These are phyloP conservation scores for Calliphora vicina DNA, from an alignment of 1,140 invertebrate species.

Conservation along the genomic window DNA sequence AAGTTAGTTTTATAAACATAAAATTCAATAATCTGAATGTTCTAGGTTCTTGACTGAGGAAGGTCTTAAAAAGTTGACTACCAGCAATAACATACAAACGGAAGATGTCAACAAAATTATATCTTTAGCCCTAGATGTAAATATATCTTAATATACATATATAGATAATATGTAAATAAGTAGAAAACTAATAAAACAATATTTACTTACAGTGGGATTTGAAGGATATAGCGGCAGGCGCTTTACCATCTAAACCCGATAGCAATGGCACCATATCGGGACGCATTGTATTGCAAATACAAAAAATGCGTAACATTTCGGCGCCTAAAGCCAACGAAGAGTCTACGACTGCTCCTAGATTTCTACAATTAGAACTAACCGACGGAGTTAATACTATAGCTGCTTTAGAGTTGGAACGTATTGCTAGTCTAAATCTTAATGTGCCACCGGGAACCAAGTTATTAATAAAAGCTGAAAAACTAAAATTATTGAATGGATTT, in stretches of 20 bases:
- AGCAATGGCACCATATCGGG: slow-evolving; percentile 73
- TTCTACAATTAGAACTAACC: slow-evolving; percentile 83
- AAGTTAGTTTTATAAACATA: neutral
- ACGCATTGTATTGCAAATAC: slow-evolving; percentile 84
- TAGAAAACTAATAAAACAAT: neutral
- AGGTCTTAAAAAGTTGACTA: slow-evolving; percentile 71
- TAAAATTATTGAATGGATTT: slow-evolving; percentile 73
- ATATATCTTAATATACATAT: slow-evolving; percentile 50
- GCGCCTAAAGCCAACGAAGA: slow-evolving; percentile 92
- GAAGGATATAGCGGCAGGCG: slow-evolving; percentile 75
- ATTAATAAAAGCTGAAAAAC: slow-evolving; percentile 65
- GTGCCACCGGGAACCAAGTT: slow-evolving; percentile 81
- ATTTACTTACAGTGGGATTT: slow-evolving; percentile 74
- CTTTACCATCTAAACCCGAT: slow-evolving; percentile 67
- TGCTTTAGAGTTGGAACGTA: slow-evolving; percentile 74
- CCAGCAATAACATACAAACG: slow-evolving; percentile 65
- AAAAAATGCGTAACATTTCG: slow-evolving; percentile 85
- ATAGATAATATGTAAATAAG: neutral
- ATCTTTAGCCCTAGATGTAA: slow-evolving; percentile 78
- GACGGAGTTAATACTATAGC: slow-evolving; percentile 83
- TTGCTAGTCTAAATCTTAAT: slow-evolving; percentile 73
- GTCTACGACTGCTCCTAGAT: slow-evolving; percentile 78
- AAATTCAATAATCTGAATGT: neutral
- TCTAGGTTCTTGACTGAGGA: slow-evolving; percentile 74
- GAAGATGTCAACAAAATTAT: slow-evolving; percentile 70